Evolutionary conservation across 2,888 invertebrate genomes (phyloP), one percentile per base, ranked within the genome.

Genomic region (Keiferia lycopersicella): DNA sequence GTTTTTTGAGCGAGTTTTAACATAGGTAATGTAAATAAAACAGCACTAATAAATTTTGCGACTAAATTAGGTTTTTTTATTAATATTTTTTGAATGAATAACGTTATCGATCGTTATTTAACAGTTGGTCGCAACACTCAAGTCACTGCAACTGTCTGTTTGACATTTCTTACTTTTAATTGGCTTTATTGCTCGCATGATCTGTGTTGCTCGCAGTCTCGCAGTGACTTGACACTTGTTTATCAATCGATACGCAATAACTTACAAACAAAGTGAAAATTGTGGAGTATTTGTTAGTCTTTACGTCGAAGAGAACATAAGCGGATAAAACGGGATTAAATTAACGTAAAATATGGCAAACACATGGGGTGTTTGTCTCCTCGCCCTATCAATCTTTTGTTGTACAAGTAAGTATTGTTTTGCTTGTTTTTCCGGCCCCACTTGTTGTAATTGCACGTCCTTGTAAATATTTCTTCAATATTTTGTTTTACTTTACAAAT

Each of bases 341-440:
- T 69, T 66, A 68, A 69, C 68, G 67, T 73, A 66, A 86, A 75
- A 22, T 75, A 91, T 91, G 91, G 81, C 88, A 80, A 91, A 89
- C 86, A 78, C 84, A 64, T 70, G 83, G 62, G 81, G 79, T 80
- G 86, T 90, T 88, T 89, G 90, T 86, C 87, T 91, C 66, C 67
- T 87, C 66, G 69, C 78, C 60, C 65, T 80, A 68, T 68, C 76
- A 61, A 70, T 88, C 74, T 80, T 90, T 83, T 87, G 83, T 80
- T 84, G 82, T 79, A 75, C 86, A 77, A 79, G 90, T 89, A 76
- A 86, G 90, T 85, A 73, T 65, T 68, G 64, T 67, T 34, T 66
- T 69, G 67, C 68, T 65, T 68, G 66, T 63, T 50, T 61, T 30
- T 65, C 60, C 64, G 16, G 45, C 45, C 62, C 60, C 67, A 58